Evolutionary conservation across 2,797 vertebrate genomes (phyloP), one percentile per base, ranked within the genome.

Genomic region (Danionella dracula): DNA sequence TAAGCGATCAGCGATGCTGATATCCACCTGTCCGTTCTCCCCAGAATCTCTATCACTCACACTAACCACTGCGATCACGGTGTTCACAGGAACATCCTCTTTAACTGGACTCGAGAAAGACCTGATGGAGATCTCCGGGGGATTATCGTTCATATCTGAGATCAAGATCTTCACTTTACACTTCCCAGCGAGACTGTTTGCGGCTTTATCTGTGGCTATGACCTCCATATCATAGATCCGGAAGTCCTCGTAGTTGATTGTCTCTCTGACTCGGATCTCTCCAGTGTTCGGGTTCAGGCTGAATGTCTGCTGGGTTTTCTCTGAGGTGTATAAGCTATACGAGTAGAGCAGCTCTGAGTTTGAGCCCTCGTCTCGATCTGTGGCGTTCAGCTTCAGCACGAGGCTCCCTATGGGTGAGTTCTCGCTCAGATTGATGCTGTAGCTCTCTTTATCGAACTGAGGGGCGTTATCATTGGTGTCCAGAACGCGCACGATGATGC

Each of bases 191-290:
- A 92, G 83, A 0, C 82, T 66, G 6, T 73, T 86, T 1, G 7
- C 54, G 1, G 85, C 84, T 37, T 88, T 90, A 57, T 93, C 91
- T 0, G 71, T 83, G 2, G 87, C 89, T 31, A 89, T 83, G 13
- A 90, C 74, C n/a, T 89, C 84, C 77, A 92, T 85, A 57, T 92
- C 87, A 80, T 89, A 89, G 37, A 88, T 78, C 5, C 82, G 88
- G 8, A 87, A 75, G 69, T 92, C 84, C 60, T 93, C 91, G 75
- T 88, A 92, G 72, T 92, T 90, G 11, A 92, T 78, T 59, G 86
- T 80, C 40, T 85, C 88, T 61, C 84, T 89, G 0, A 92, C 83
- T 55, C 77, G 82, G 9, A 93, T 76, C 76, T 93, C 91, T 1
- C 91, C 90, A 15, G 53, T 91, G 7, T 75, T 64, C n/a, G 79